Conservation (phyloP, 2,797 vertebrate species). For the Fistularia tabacaria region DNA sequence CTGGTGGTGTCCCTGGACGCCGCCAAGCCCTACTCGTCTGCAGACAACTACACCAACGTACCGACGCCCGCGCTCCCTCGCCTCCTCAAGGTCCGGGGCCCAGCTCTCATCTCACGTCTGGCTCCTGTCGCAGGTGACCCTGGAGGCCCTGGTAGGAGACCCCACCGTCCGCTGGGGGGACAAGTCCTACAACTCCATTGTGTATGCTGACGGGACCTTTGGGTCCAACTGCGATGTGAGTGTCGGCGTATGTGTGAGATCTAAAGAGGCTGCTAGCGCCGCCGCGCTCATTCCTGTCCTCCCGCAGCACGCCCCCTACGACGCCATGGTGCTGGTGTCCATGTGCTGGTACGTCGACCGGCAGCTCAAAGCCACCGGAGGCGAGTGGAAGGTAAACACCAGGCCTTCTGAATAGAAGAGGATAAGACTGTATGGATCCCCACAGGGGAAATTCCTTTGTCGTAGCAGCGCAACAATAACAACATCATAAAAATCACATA, state of each 20-base stretch:
- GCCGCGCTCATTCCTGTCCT: background rate
- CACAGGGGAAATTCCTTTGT: no score
- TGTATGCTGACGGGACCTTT: slow-evolving; percentile 84
- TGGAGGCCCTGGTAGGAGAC: slow-evolving; percentile 76
- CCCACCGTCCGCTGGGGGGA: slow-evolving; percentile 92
- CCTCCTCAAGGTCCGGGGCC: background rate
- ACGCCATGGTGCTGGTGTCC: slow-evolving; percentile 89
- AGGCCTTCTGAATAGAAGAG: no score
- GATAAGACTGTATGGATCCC: no score
- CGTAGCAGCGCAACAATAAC: no score
- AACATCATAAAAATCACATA: no score
- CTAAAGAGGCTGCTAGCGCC: background rate
- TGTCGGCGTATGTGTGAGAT: background rate
- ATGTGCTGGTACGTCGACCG: slow-evolving; percentile 79
- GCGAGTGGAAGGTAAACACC: slow-evolving; percentile 88
- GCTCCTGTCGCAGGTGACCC: slow-evolving; percentile 66
- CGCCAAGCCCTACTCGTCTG: slow-evolving; percentile 76
- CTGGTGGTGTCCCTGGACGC: slow-evolving; percentile 83
- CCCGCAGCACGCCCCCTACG: slow-evolving; percentile 88
- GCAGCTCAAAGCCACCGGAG: slow-evolving; percentile 78
- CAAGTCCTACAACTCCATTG: slow-evolving; percentile 87
- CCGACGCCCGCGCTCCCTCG: background rate
- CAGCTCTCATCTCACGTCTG: no score
- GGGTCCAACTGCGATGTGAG: slow-evolving; percentile 88
- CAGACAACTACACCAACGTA: slow-evolving; percentile 88